Percentiles rank a stretch among this genome's conserved stretches.
These are phyloP conservation scores for Acleris cristana DNA, from an alignment of 2,888 invertebrate genomes.

Conservation along the genomic window DNA sequence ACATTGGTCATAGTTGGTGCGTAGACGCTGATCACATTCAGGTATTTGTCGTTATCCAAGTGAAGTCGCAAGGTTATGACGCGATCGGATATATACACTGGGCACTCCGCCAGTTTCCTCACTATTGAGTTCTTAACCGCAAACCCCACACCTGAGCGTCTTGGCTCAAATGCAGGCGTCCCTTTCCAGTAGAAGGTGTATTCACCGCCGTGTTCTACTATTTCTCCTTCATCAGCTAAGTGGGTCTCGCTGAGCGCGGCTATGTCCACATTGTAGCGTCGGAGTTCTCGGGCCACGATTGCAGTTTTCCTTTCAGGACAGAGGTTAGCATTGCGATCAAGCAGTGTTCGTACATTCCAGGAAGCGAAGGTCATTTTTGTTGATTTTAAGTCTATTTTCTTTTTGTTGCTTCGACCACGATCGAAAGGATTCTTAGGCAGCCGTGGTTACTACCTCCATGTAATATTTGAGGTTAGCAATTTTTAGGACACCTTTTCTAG, in stretches of 20 bases:
- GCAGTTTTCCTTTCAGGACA: constrained; percentile 37
- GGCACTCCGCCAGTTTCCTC: constrained; percentile 24
- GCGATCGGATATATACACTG: constrained; percentile 37
- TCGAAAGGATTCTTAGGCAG: neutral
- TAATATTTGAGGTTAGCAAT: neutral
- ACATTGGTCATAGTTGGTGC: constrained; percentile 42
- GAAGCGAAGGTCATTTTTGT: neutral
- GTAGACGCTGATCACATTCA: constrained; percentile 47
- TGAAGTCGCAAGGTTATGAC: constrained; percentile 38
- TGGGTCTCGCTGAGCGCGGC: constrained; percentile 47
- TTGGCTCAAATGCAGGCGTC: constrained; percentile 20
- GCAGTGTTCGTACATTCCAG: constrained; percentile 40
- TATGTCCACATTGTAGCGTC: constrained; percentile 41
- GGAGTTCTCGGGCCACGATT: constrained; percentile 40
- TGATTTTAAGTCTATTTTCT: neutral
- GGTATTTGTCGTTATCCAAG: constrained; percentile 40
- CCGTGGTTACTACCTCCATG: neutral
- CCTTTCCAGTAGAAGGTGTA: constrained; percentile 39
- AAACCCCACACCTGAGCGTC: constrained; percentile 41
- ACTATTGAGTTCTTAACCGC: constrained; percentile 35
- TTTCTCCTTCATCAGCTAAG: constrained; percentile 43
- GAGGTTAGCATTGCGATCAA: constrained; percentile 9
- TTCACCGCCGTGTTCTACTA: constrained; percentile 34
- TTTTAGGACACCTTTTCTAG: neutral
- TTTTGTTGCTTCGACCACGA: constrained; percentile 1